Evolutionary conservation across 2,888 invertebrate genomes (phyloP).

Genomic region (Zaprionus bogoriensis): DNA sequence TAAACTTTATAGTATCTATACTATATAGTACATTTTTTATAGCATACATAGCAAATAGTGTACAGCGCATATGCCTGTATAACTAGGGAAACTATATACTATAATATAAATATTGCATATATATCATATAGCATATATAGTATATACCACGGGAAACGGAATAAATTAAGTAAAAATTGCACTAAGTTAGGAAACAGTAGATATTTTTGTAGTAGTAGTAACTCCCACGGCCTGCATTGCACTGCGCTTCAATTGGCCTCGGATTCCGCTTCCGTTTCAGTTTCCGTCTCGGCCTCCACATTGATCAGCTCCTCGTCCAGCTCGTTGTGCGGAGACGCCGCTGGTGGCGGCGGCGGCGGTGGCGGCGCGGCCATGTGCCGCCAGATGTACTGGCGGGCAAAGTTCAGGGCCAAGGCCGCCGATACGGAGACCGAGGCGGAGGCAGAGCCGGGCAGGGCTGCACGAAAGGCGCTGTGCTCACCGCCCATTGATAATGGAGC

Average conservation of each 20-base stretch:
- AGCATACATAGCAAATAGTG: too few species aligned
- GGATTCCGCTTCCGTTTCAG: slow-evolving; percentile 82
- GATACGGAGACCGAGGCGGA: slow-evolving; percentile 83
- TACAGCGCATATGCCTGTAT: too few species aligned
- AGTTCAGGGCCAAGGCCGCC: slow-evolving; percentile 84
- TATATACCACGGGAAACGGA: slow-evolving; percentile 43
- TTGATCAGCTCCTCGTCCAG: slow-evolving; percentile 88
- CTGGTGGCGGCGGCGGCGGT: slow-evolving; percentile 8
- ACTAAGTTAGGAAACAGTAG: slow-evolving; percentile 54
- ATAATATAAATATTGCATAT: too few species aligned
- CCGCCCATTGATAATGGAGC: slow-evolving; percentile 90
- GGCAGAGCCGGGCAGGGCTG: slow-evolving; percentile 85
- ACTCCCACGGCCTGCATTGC: too few species aligned
- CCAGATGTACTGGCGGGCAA: slow-evolving; percentile 79
- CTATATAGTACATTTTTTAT: too few species aligned
- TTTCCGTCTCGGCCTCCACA: slow-evolving; percentile 86
- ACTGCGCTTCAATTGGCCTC: slow-evolving; percentile 52
- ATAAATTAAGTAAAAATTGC: slow-evolving; percentile 69
- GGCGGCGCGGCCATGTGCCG: slow-evolving; percentile 52
- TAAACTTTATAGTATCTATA: too few species aligned
- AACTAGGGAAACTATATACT: too few species aligned
- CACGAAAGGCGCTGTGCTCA: slow-evolving; percentile 94
- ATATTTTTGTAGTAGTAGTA: too few species aligned
- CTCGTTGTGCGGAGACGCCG: too few species aligned
- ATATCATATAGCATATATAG: slow-evolving; percentile 8